phyloP scores from a whole-genome alignment of 35 echinoderm and acorn worm species.

The Holothuria glaberrima region DNA sequence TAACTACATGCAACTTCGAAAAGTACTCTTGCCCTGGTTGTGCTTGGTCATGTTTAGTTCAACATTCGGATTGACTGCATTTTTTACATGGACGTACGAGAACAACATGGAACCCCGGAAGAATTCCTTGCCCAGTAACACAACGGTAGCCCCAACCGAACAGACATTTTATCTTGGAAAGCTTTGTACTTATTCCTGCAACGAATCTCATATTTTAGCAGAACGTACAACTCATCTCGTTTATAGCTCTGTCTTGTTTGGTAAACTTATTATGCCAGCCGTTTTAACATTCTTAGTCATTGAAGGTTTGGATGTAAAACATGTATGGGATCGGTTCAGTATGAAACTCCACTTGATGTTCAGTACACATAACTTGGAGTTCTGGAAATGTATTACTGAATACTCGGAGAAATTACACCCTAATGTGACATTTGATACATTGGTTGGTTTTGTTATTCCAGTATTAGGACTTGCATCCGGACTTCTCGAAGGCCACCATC shows the following conservation, averaged over 20 bases:
- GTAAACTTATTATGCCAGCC: neutral
- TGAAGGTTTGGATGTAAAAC: conserved; percentile 21
- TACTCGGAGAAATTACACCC: neutral
- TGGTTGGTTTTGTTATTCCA: neutral
- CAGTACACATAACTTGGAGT: neutral
- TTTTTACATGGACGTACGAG: neutral
- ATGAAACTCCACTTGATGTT: conserved; percentile 14
- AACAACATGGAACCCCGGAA: too few relatives aligned
- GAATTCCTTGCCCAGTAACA: too few relatives aligned
- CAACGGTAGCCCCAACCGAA: too few relatives aligned
- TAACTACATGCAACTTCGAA: neutral
- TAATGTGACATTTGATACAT: neutral
- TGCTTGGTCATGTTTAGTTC: neutral
- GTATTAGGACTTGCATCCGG: conserved; percentile 17
- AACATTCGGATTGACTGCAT: neutral
- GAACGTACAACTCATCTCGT: too few relatives aligned
- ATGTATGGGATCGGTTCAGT: neutral
- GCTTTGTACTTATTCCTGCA: too few relatives aligned
- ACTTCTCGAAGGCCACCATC: neutral
- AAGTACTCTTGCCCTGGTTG: neutral
- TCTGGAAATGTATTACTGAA: neutral
- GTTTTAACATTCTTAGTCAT: neutral
- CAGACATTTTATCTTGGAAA: too few relatives aligned
- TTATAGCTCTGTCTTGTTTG: too few relatives aligned
- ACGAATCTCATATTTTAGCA: too few relatives aligned